Evolutionary conservation across 1,140 invertebrate genomes (phyloP).

Genomic region (Drosophila triauraria): DNA sequence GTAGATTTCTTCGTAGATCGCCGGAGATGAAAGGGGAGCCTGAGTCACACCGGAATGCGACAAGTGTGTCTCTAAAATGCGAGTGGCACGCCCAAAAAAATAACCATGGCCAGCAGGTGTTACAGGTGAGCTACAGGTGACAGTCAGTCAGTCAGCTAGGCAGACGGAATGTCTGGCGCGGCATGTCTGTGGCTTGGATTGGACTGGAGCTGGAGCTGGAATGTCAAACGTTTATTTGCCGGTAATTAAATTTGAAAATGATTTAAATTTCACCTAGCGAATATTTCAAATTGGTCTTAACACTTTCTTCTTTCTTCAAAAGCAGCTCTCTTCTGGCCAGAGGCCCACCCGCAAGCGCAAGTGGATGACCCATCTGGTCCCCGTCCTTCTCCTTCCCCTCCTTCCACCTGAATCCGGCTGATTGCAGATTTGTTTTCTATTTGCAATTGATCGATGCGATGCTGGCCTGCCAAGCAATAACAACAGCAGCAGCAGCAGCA

Average conservation of each 20-base stretch:
- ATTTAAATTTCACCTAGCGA: slow-evolving; percentile 75
- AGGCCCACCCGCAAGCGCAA: slow-evolving; percentile 64
- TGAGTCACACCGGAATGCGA: slow-evolving; percentile 1
- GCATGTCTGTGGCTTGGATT: slow-evolving; percentile 1
- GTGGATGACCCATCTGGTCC: slow-evolving; percentile 31
- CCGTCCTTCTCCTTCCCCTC: neutral
- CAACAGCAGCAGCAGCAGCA: neutral
- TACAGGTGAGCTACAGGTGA: slow-evolving; percentile 54
- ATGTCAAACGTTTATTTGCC: slow-evolving; percentile 80
- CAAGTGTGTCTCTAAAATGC: neutral
- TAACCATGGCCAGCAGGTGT: slow-evolving; percentile 6
- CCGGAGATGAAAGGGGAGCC: neutral
- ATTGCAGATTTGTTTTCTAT: slow-evolving; percentile 78
- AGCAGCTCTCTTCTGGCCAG: slow-evolving; percentile 12
- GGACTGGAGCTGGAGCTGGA: slow-evolving; percentile 30
- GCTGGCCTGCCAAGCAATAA: slow-evolving; percentile 21
- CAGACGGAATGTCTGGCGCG: slow-evolving; percentile 50
- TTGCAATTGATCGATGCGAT: slow-evolving; percentile 71
- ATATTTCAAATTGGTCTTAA: slow-evolving; percentile 75
- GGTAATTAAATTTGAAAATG: slow-evolving; percentile 81
- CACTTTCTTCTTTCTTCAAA: slow-evolving; percentile 65
- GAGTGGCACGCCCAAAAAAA: slow-evolving; percentile 29
- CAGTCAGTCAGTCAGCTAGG: slow-evolving; percentile 18
- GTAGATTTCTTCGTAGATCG: neutral
- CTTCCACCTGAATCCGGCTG: slow-evolving; percentile 52